Conservation (phyloP, 2,797 vertebrate genomes). For the Arctocebus calabarensis region DNA sequence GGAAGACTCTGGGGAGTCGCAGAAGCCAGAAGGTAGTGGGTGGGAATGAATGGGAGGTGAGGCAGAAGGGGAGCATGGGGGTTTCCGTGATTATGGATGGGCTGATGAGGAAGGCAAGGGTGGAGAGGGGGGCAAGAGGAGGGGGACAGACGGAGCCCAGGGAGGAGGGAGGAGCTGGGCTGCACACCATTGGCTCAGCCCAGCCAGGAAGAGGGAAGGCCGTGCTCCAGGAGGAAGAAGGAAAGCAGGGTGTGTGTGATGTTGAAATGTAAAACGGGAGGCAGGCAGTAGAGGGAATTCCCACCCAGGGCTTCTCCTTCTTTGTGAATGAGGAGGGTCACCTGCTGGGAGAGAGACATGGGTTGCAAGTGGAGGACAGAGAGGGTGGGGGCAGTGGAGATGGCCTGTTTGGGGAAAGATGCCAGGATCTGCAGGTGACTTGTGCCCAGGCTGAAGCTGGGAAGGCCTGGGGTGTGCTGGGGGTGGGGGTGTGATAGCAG, state of each 20-base stretch:
- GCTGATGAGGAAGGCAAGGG: neutral
- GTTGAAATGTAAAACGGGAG: neutral
- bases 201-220: neutral
- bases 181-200: neutral
- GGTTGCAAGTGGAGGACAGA: neutral
- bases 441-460: neutral
- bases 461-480: neutral
- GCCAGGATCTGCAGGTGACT: neutral
- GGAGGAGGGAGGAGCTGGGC: neutral
- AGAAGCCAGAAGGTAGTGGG: neutral
- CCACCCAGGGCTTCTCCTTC: neutral
- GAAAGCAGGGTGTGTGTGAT: neutral
- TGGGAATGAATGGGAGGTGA: neutral
- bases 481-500: neutral
- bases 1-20: neutral
- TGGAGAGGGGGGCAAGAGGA: neutral
- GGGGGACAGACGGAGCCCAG: neutral
- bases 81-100: neutral
- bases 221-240: neutral
- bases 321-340: neutral
- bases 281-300: neutral
- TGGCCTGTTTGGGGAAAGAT: neutral
- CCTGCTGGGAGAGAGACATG: neutral
- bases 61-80: neutral
- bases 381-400: rapidly evolving